Percentiles rank a stretch among this genome's conserved stretches.
These are phyloP conservation scores for Cryptoprocta ferox DNA, from an alignment of 2,797 vertebrate genomes.

Conservation along the genomic window DNA sequence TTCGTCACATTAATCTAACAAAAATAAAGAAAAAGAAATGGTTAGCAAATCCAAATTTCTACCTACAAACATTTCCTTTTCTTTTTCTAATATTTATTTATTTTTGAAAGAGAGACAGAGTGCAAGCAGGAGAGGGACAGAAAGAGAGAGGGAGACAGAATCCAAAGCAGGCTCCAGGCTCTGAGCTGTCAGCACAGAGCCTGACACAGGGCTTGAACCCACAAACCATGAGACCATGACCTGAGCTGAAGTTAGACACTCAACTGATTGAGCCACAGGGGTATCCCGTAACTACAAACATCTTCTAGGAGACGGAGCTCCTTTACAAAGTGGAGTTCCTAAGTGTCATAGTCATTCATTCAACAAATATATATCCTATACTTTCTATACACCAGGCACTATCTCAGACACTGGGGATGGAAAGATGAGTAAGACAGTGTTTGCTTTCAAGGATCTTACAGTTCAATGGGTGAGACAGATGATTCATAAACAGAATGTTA, in stretches of 20 bases:
- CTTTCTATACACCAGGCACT: not conserved
- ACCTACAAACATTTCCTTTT: not conserved
- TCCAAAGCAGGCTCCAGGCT: too few species aligned
- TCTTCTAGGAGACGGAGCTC: not conserved
- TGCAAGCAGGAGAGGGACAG: too few species aligned
- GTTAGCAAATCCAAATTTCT: constrained; percentile 22
- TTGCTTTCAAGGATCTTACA: not conserved
- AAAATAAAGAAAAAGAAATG: constrained; percentile 49
- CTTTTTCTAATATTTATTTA: too few species aligned
- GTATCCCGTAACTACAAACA: not conserved
- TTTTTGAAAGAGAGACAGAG: too few species aligned
- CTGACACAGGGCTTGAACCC: too few species aligned
- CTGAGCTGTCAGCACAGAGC: too few species aligned
- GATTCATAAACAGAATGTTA: not conserved
- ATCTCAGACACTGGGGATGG: not conserved
- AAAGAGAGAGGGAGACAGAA: too few species aligned
- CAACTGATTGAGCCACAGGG: too few species aligned
- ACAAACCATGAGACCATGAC: too few species aligned
- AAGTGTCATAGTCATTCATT: not conserved
- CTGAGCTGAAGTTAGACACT: too few species aligned
- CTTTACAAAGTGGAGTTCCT: not conserved
- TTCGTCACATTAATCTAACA: constrained; percentile 81
- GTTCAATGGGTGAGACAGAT: not conserved
- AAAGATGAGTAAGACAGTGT: not conserved
- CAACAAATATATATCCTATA: not conserved